phyloP scores from a whole-genome alignment of 2,113 vertebrate species.

The Nothobranchius furzeri region DNA sequence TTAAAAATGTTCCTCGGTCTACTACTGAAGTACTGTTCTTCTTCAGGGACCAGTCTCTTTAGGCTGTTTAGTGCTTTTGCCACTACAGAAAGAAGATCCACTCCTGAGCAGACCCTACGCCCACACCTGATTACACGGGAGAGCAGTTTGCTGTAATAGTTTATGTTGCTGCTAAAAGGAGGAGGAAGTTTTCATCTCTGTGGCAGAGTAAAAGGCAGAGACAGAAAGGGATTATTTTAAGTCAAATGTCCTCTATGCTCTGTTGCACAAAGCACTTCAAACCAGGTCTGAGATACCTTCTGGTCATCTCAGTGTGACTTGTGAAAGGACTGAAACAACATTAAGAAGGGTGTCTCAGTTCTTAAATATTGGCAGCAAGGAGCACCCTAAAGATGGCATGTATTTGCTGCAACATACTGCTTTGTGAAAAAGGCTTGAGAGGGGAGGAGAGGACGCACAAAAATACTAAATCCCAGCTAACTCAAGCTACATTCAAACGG shows the following conservation, averaged over 20 bases:
- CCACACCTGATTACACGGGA: constrained; percentile 59
- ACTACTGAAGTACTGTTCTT: background rate
- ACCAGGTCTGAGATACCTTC: too few relatives aligned
- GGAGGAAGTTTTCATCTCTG: constrained; percentile 39
- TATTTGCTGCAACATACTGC: too few relatives aligned
- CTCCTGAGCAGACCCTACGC: constrained; percentile 8
- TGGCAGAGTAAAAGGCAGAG: background rate
- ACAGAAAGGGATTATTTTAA: constrained; percentile 9
- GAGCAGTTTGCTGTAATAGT: constrained; percentile 32
- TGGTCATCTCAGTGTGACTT: too few relatives aligned
- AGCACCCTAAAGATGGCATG: too few relatives aligned
- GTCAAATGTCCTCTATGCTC: background rate
- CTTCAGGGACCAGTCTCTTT: constrained; percentile 13
- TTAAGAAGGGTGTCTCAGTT: too few relatives aligned
- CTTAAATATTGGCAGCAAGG: too few relatives aligned
- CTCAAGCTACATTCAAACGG: constrained; percentile 21
- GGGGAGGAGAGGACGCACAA: too few relatives aligned
- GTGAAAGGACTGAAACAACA: too few relatives aligned
- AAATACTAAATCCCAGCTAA: background rate
- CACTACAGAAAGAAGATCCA: constrained; percentile 25
- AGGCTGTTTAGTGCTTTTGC: constrained; percentile 41
- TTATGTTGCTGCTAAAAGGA: constrained; percentile 29
- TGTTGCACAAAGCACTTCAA: too few relatives aligned
- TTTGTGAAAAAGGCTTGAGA: too few relatives aligned
- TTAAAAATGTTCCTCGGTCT: constrained; percentile 1